Evolutionary conservation across 37 sponge, comb jelly and placozoan species (phyloP), one percentile per base, ranked within the genome.

Genomic region (Axinella damicornis): DNA sequence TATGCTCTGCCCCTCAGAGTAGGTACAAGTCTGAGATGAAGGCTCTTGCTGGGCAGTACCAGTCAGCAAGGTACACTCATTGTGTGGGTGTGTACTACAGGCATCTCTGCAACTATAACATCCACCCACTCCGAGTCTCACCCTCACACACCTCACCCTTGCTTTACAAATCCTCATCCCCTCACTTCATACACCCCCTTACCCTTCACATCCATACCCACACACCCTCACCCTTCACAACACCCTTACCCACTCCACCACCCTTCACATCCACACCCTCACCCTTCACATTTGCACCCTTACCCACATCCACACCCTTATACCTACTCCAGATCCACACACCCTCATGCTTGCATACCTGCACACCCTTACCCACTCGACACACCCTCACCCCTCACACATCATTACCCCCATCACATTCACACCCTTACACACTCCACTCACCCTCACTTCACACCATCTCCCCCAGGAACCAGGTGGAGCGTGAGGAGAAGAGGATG

Each of bases 21-120:
- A 85, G 79, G 57, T 93, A 93, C 75, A 93, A 93, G 78, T 85
- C 87, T 0, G 82, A 93, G 62, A 83, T 89, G 22, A 87, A 93
- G 78, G 89, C 69, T 55, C 67, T 78, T 19, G 62, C 78, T 59
- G 87, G 83, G 15, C 90, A 89, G 70, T 93, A 93, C 27, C 82
- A 93, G 68, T 80, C 90, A 24, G 86, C 94, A 60, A 89, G 71
- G 92, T 91, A 24, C 9, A 46, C 46, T 12, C 6, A 12, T 4
- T 46, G 46, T 71, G 61, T 82, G 41, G 56, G 71, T 66, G 80
- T 41, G 67, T 11, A 62, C 78, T 31, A n/a, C n/a, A n/a, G n/a
- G n/a, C n/a, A n/a, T n/a, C n/a, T n/a, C n/a, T n/a, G n/a, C n/a
- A n/a, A n/a, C n/a, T n/a, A n/a, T n/a, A n/a, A n/a, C n/a, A n/a